Base-by-base conservation (phyloP, 1,140 invertebrate genomes). In the Drosophila biarmipes region DNA sequence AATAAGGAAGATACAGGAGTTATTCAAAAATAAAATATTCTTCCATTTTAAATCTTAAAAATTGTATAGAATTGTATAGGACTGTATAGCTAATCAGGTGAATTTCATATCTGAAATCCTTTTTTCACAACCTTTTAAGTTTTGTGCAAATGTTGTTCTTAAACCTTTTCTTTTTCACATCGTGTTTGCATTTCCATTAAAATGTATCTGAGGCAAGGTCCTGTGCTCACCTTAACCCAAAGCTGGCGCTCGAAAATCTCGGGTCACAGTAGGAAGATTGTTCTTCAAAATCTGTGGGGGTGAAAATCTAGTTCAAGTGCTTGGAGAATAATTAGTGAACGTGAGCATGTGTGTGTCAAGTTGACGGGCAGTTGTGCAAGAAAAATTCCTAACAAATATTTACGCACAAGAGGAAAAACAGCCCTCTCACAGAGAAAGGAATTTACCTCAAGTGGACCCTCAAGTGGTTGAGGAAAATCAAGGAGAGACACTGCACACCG, bases 221-320 rank as follows among this genome's bases (percentile, higher is more conserved):
- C 40, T 42, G 24, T 51, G 40, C 17, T 67, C 55, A 53, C 58
- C 58, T 54, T 56, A 69, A 69, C 40, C 29, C 56, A 48, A 57
- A 56, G 40, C 58, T 66, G 46, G 48, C 61, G 42, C 27, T 34
- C 35, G 27, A 31, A 38, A 58, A 27, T 8, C 34, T 19, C 27
- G 31, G 21, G 17, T 35, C 37, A 35, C 12, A 46, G 15, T 51
- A 29, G 17, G 42, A 52, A 24, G 46, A 27, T 14, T 51, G 56
- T 29, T 37, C 6, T 46, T 17, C 19, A 7, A 67, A n/a, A 48
- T 29, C 34, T 10, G 56, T 48, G 46, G n/a, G 59, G 38, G 46
- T 51, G 46, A 46, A 48, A 79, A 84, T 80, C 71, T 85, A 80
- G 80, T 80, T 80, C 80, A 85, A 87, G 84, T 89, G 84, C 78